phyloP scores from a whole-genome alignment of 2,113 vertebrate species.

The Gymnobelideus leadbeateri region DNA sequence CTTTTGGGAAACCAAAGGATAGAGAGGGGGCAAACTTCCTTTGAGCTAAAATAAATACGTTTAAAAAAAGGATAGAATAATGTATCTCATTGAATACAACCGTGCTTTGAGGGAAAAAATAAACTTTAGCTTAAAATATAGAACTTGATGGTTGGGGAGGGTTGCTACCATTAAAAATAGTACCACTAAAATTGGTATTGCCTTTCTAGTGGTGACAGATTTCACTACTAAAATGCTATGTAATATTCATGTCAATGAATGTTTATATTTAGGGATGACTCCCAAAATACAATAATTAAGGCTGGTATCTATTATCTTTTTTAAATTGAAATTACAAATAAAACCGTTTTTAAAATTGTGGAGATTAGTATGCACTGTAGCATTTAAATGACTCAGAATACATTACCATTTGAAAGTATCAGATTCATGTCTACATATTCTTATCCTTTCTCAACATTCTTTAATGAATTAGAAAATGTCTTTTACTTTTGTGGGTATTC shows the following conservation, averaged over 20 bases:
- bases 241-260: neutral
- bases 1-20: neutral
- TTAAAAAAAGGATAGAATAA: neutral
- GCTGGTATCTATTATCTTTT: neutral
- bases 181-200: neutral
- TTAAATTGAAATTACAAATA: neutral
- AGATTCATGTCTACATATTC: neutral
- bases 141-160: neutral
- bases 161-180: neutral
- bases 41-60: conserved; percentile 20
- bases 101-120: conserved; percentile 23
- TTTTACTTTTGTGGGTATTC: conserved; percentile 20
- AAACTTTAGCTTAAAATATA: conserved; percentile 34
- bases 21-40: neutral
- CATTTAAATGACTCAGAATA: conserved; percentile 7
- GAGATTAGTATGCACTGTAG: neutral
- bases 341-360: neutral
- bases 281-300: neutral
- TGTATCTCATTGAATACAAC: neutral
- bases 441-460: neutral
- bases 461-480: neutral
- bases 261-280: neutral
- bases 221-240: neutral
- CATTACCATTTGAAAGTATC: conserved; percentile 4
- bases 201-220: neutral